Percentiles rank a stretch among this genome's conserved stretches.
These are phyloP conservation scores for Diprion similis DNA, from an alignment of 1,140 invertebrate genomes.

Conservation along the genomic window DNA sequence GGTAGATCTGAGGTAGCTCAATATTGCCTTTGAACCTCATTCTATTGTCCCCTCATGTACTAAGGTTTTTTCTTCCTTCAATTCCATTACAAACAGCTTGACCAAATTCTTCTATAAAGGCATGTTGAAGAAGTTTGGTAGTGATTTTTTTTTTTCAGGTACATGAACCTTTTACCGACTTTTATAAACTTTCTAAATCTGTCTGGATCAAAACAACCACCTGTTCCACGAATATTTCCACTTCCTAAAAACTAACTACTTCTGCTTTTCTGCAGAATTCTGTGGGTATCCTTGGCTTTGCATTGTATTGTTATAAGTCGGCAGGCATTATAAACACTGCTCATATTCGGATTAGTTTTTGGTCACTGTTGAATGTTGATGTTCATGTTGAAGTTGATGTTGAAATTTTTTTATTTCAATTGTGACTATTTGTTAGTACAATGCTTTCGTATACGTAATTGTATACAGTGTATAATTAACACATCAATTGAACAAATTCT, in stretches of 20 bases:
- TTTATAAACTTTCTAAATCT: not conserved
- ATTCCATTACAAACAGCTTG: not conserved
- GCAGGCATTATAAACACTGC: not conserved
- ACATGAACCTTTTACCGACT: not conserved
- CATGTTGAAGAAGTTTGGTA: conserved; percentile 53
- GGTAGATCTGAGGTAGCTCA: no score
- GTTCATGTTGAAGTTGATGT: no score
- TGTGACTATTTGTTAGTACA: conserved; percentile 2
- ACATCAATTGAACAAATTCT: not conserved
- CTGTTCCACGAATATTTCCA: conserved; percentile 1
- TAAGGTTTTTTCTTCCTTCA: not conserved
- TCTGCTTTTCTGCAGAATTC: conserved; percentile 35
- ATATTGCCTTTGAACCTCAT: no score
- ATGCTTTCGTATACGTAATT: not conserved
- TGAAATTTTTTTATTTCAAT: not conserved
- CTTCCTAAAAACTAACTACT: conserved; percentile 14
- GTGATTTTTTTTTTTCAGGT: conserved; percentile 34
- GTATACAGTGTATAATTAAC: not conserved
- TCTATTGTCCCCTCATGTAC: not conserved
- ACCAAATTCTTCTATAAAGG: conserved; percentile 24
- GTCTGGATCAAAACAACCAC: not conserved
- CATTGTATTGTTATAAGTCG: conserved; percentile 29
- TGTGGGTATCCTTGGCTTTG: conserved; percentile 37
- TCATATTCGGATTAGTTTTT: no score
- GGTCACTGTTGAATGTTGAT: not conserved